Evolutionary conservation across 2,797 vertebrate genomes (phyloP).

Genomic region (Limosa lapponica): DNA sequence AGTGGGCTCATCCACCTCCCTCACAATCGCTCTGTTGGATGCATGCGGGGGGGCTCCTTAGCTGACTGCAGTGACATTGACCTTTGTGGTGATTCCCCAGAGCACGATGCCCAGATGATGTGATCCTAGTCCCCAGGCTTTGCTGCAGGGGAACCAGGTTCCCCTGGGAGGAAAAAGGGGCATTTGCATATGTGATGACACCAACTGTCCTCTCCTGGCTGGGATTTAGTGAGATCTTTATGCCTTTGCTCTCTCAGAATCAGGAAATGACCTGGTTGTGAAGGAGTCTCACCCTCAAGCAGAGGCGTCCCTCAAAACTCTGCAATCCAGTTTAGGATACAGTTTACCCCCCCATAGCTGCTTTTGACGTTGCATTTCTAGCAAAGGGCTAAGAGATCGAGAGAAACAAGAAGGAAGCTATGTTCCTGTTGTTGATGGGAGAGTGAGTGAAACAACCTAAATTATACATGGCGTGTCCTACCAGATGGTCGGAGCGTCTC

Average conservation of each 20-base stretch:
- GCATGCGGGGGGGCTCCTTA: rapidly evolving
- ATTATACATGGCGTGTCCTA: not conserved
- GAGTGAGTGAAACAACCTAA: not conserved
- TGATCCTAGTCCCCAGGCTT: not conserved
- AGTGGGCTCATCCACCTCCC: not conserved
- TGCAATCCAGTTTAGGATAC: not conserved
- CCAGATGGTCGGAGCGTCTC: not conserved
- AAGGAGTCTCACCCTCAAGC: not conserved
- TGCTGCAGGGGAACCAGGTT: not conserved
- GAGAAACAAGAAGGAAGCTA: not conserved
- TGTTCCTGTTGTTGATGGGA: not conserved
- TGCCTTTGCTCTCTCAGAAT: not conserved
- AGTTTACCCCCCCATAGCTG: not conserved
- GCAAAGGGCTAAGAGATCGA: not conserved
- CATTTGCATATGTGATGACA: not conserved
- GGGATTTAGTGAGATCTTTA: not conserved
- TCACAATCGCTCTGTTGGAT: rapidly evolving
- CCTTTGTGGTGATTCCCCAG: not conserved
- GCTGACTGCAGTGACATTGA: not conserved
- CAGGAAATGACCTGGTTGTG: not conserved
- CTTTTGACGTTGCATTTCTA: not conserved
- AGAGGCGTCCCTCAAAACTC: not conserved
- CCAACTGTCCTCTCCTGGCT: not conserved
- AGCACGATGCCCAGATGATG: rapidly evolving
- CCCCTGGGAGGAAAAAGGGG: not conserved